A percentile compares a stretch with the other conserved stretches of the same genome.
These are phyloP conservation scores for Alviniconcha marisindica DNA, from an alignment of 1,140 invertebrate genomes.

Conservation along the genomic window DNA sequence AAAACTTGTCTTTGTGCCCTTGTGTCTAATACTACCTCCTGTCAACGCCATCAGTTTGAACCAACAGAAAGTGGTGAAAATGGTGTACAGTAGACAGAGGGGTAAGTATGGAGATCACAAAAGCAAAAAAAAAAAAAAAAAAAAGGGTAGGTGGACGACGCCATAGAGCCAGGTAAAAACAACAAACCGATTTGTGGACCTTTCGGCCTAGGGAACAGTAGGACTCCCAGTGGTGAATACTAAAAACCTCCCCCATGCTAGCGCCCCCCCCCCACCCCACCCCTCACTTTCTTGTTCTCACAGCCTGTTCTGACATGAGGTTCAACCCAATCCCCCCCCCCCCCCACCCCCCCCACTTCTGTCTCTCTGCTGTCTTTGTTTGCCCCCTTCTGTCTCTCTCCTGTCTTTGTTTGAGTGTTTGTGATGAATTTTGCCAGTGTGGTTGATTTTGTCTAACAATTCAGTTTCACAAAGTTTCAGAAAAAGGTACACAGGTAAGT, in stretches of 20 bases:
- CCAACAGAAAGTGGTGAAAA: neutral
- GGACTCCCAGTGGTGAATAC: no score
- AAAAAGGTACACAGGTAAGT: neutral
- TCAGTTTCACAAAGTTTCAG: neutral
- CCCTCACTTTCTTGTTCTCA: neutral
- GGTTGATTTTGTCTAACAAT: neutral
- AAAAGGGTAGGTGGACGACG: constrained; percentile 16
- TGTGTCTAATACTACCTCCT: constrained; percentile 33
- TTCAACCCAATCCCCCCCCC: no score
- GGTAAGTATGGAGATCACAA: constrained; percentile 32
- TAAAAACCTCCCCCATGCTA: no score
- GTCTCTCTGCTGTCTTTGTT: neutral
- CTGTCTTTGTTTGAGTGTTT: neutral
- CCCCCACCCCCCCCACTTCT: neutral
- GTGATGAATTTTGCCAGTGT: neutral
- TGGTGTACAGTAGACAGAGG: neutral
- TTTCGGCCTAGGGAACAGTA: neutral
- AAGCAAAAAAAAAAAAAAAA: neutral
- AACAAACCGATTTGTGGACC: neutral
- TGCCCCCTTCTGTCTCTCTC: no score
- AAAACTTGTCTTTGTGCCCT: no score
- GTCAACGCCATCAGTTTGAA: constrained; percentile 12
- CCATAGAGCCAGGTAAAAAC: constrained; percentile 17
- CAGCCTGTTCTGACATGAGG: neutral
- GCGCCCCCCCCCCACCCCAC: no score